Conservation (phyloP, 2,888 invertebrate species). For the Miltochrista miniata region DNA sequence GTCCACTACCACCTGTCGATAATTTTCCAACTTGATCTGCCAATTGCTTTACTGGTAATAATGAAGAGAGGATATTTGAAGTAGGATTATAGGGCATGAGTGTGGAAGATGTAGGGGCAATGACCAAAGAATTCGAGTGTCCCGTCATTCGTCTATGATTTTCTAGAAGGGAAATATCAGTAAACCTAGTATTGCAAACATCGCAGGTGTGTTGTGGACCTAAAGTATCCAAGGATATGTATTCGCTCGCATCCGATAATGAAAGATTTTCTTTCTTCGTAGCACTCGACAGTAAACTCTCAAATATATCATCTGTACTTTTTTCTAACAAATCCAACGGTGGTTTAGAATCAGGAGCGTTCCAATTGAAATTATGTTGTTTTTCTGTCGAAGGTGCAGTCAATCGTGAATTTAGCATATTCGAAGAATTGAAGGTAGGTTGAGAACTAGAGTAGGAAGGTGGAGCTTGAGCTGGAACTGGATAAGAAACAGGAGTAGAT, state of each 20-base stretch:
- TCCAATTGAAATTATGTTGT: constrained; percentile 78
- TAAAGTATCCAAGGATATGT: constrained; percentile 85
- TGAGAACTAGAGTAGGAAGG: constrained; percentile 51
- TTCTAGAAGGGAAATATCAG: constrained; percentile 78
- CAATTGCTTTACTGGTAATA: constrained; percentile 74
- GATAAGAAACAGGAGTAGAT: constrained; percentile 45
- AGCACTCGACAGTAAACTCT: constrained; percentile 67
- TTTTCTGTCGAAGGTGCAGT: constrained; percentile 64
- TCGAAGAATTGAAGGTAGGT: constrained; percentile 46
- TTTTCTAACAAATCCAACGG: constrained; percentile 71
- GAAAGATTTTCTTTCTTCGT: constrained; percentile 67
- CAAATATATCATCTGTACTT: constrained; percentile 77
- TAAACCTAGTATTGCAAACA: constrained; percentile 84
- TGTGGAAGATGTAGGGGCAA: constrained; percentile 55
- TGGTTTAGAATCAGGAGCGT: constrained; percentile 75
- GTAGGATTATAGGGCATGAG: constrained; percentile 67
- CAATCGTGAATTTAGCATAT: constrained; percentile 42
- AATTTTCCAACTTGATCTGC: constrained; percentile 78
- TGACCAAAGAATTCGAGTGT: constrained; percentile 73
- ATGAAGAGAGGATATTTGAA: constrained; percentile 64
- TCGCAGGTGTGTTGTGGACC: constrained; percentile 85
- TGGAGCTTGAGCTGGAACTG: constrained; percentile 43
- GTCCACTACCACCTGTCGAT: constrained; percentile 55
- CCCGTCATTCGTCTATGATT: constrained; percentile 81
- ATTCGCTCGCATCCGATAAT: constrained; percentile 80